Percentiles rank a stretch among this genome's conserved stretches.
Evolutionary conservation across 2,888 invertebrate species (phyloP).

Genomic region (Eurytoma adleriae): DNA sequence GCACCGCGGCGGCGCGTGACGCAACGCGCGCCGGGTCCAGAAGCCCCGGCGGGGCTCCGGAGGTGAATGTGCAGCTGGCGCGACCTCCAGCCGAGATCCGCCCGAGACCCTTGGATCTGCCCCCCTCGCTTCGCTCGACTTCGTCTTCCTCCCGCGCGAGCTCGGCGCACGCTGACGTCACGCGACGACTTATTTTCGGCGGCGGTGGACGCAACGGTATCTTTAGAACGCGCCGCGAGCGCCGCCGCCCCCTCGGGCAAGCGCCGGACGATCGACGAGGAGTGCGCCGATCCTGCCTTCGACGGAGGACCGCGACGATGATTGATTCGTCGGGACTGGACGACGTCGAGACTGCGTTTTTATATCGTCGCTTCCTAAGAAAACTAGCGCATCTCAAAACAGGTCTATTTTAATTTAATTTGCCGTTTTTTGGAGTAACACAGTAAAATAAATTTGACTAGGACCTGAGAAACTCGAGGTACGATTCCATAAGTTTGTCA

Average conservation of each 20-base stretch:
- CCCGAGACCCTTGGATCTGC: constrained; percentile 25
- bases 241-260: constrained; percentile 55
- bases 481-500: too few relatives aligned
- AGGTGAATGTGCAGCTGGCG: not conserved
- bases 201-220: constrained; percentile 26
- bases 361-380: too few relatives aligned
- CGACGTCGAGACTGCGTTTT: too few relatives aligned
- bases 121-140: constrained; percentile 5
- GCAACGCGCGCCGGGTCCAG: not conserved
- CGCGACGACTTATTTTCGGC: constrained; percentile 26
- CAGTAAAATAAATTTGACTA: too few relatives aligned
- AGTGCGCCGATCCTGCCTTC: too few relatives aligned
- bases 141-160: constrained; percentile 27
- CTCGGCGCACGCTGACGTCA: constrained; percentile 44
- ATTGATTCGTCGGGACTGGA: too few relatives aligned
- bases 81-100: constrained; percentile 9
- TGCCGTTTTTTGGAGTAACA: too few relatives aligned
- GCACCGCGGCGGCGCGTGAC: too few relatives aligned
- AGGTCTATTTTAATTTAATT: too few relatives aligned
- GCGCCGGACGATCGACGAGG: not conserved
- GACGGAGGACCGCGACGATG: too few relatives aligned
- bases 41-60: not conserved
- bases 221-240: constrained; percentile 52
- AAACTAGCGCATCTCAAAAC: too few relatives aligned
- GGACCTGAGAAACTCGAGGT: too few relatives aligned